Conservation (phyloP, 2,888 invertebrate species). For the Lithophane ornitopus region DNA sequence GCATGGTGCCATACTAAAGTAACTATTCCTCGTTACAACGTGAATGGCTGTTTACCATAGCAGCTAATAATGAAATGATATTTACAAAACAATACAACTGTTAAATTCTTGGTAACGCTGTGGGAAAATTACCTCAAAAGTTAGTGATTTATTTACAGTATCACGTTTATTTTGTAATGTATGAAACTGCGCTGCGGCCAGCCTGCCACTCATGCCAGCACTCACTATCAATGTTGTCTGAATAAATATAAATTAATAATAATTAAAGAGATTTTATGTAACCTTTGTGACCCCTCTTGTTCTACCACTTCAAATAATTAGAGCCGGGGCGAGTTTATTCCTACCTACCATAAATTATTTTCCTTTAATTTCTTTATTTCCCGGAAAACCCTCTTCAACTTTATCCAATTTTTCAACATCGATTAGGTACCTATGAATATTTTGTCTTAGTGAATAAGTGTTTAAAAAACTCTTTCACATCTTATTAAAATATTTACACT, state of each 20-base stretch:
- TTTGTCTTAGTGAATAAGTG: not conserved
- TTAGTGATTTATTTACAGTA: slow-evolving; percentile 1
- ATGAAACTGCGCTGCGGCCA: no score
- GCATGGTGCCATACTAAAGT: not conserved
- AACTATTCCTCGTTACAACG: not conserved
- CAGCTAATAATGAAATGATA: slow-evolving; percentile 30
- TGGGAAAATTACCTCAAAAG: slow-evolving; percentile 15
- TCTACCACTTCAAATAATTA: not conserved
- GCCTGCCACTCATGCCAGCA: no score
- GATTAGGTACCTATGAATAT: not conserved
- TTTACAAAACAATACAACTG: slow-evolving; percentile 45
- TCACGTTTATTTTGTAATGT: not conserved
- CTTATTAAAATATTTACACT: slow-evolving; percentile 21
- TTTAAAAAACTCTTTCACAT: slow-evolving; percentile 13
- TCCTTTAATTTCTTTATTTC: no score
- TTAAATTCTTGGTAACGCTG: not conserved
- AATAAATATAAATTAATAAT: not conserved
- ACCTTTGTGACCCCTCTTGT: not conserved
- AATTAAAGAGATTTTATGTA: not conserved
- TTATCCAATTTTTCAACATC: slow-evolving; percentile 4
- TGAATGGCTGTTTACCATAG: slow-evolving; percentile 8
- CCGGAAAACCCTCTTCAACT: not conserved
- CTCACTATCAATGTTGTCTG: not conserved
- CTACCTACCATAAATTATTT: not conserved
- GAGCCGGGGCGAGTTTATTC: not conserved